Evolutionary conservation across 1,140 invertebrate genomes (phyloP), one percentile per base, ranked within the genome.

Genomic region (Drosophila kepulauana): DNA sequence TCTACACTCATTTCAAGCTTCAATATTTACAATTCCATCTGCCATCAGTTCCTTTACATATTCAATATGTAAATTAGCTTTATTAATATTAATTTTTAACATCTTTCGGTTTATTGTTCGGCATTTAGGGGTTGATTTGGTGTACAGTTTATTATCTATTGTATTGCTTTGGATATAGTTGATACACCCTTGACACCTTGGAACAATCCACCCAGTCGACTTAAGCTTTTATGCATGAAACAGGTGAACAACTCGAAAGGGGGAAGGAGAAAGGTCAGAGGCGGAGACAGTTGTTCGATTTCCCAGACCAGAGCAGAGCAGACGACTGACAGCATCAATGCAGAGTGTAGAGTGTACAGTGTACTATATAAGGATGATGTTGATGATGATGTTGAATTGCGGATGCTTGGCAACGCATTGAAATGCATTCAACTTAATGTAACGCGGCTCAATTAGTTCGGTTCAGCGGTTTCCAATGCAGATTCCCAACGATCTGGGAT

Each of bases 381-480:
- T 71, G 48, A 28, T 41, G 15, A 43, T 62, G 28, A 38, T 45
- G 68, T 56, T 71, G 73, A 68, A 80, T 64, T 74, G 43, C 54
- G 30, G 72, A 72, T 75, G 86, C 86, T 70, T 69, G 81, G 76
- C 82, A 84, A 91, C 77, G 73, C 85, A 91, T 91, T 91, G 57
- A 91, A 84, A 90, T 75, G 90, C 85, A 86, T 81, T 91, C 89
- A 88, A 86, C 72, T 91, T 61, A 68, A 91, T 80, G 80, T 91
- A 91, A 91, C 89, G 81, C 85, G 89, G 85, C 90, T 91, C 89
- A 91, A 91, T 91, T 91, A 91, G 79, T 90, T 74, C 81, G 85
- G 89, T 91, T 91, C 89, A 89, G 77, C 79, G 52, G 62, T 25
- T 87, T 59, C 77, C 81, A 91, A 91, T 91, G 89, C 88, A 81